Evolutionary conservation across 2,797 vertebrate species (phyloP), one percentile per base, ranked within the genome.

Genomic region (Psittacula echo): DNA sequence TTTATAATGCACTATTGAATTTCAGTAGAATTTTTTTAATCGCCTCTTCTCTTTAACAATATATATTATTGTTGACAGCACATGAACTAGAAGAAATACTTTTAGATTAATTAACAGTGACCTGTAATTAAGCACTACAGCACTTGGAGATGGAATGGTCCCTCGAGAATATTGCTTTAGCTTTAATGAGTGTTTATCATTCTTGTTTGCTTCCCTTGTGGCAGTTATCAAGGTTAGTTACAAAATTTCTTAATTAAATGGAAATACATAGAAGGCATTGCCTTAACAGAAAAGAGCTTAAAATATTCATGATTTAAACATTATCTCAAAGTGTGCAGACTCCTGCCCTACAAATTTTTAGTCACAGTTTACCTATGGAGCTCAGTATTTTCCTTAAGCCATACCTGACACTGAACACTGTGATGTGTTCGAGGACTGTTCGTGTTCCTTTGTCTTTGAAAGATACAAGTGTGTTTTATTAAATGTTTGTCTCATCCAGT

Each of bases 71-170:
- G 70, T 87, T 97, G 95, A 97, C 94, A 96, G 79, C 64, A 87
- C 96, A 90, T 64, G 74, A 92, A 74, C 86, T 53, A 94, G 68
- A 95, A 94, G 80, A 96, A 96, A 66, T 34, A 92, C 65, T 95
- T 97, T 72, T 90, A 83, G 93, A 97, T 97, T 97, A 97, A 97
- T 97, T 98, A 97, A 96, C 75, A 94, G 61, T 97, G 95, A 97
- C 96, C 94, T 90, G 81, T 94, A 98, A 97, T 98, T 98, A 97
- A 97, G 96, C 77, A 89, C 39, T 88, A 79, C 30, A 94, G 72
- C 94, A 95, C 82, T 97, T 93, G 91, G 85, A 96, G 93, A 97
- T 96, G 89, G 68, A 95, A 74, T 58, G 61, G 78, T 94, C 91
- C 84, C 93, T 93, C 76, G 94, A 93, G 88, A 98, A 82, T 85